phyloP scores from a whole-genome alignment of 2,113 vertebrate genomes.

The Hippopotamus amphibius region DNA sequence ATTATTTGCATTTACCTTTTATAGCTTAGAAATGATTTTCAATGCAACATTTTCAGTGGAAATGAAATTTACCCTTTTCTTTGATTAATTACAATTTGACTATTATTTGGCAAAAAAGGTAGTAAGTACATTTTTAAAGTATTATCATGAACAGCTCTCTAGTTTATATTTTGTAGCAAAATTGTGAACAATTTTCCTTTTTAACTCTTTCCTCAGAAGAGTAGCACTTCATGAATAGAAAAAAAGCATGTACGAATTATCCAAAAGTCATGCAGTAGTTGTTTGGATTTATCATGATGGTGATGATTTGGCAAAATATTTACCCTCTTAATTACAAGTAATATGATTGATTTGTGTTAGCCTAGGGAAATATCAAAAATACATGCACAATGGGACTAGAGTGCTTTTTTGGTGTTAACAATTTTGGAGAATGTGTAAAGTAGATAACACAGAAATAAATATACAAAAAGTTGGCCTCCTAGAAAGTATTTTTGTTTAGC shows the following conservation, averaged over 20 bases:
- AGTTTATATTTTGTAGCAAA: slow-evolving; percentile 23
- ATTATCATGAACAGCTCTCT: neutral
- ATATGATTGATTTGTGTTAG: neutral
- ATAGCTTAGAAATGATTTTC: slow-evolving; percentile 40
- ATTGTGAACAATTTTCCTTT: neutral
- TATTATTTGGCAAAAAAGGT: neutral
- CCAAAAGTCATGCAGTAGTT: neutral
- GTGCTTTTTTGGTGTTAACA: slow-evolving; percentile 7
- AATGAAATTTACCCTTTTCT: slow-evolving; percentile 35
- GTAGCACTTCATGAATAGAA: neutral
- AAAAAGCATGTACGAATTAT: neutral
- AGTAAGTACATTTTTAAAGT: slow-evolving; percentile 27
- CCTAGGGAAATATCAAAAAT: neutral
- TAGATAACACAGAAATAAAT: slow-evolving; percentile 34
- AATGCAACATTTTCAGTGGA: slow-evolving; percentile 8
- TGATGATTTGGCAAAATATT: slow-evolving; percentile 20
- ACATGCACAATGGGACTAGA: neutral
- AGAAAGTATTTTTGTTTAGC: neutral
- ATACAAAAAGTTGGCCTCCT: neutral
- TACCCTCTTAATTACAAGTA: neutral
- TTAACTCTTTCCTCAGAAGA: slow-evolving; percentile 6
- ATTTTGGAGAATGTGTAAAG: slow-evolving; percentile 15
- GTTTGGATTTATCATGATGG: neutral
- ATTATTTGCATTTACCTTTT: slow-evolving; percentile 53
- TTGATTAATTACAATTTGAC: slow-evolving; percentile 19